phyloP scores from a whole-genome alignment of 2,797 vertebrate species.

The Allenopithecus nigroviridis region DNA sequence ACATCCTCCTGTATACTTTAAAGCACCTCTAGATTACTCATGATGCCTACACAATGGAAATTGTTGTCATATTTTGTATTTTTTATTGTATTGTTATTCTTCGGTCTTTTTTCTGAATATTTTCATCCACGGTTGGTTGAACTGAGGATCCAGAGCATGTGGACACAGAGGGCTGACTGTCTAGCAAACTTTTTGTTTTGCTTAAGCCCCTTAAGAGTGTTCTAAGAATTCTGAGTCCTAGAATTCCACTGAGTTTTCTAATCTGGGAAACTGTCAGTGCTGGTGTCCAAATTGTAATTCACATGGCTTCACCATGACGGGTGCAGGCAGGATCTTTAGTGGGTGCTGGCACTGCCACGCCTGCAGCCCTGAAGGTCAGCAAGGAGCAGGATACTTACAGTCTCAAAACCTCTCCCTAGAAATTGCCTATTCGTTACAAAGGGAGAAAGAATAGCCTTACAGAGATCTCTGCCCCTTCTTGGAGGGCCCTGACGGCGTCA shows the following conservation, averaged over 20 bases:
- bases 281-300: neutral
- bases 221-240: neutral
- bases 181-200: neutral
- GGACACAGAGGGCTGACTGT: neutral
- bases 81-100: neutral
- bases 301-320: neutral
- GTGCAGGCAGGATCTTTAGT: neutral
- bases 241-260: neutral
- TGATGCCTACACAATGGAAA: neutral
- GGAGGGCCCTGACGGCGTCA: neutral
- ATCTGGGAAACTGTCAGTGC: neutral
- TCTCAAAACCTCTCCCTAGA: neutral
- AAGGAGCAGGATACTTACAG: neutral
- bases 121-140: neutral
- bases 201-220: neutral
- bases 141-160: neutral
- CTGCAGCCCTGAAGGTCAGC: neutral
- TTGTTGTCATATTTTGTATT: neutral
- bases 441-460: no score
- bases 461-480: fast-evolving
- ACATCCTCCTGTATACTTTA: neutral
- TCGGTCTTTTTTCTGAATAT: neutral
- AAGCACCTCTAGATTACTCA: neutral
- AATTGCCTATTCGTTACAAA: neutral
- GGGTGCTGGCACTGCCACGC: no score